Base-by-base conservation (phyloP, 2,888 invertebrate genomes). In the Melinopterus prodromus region DNA sequence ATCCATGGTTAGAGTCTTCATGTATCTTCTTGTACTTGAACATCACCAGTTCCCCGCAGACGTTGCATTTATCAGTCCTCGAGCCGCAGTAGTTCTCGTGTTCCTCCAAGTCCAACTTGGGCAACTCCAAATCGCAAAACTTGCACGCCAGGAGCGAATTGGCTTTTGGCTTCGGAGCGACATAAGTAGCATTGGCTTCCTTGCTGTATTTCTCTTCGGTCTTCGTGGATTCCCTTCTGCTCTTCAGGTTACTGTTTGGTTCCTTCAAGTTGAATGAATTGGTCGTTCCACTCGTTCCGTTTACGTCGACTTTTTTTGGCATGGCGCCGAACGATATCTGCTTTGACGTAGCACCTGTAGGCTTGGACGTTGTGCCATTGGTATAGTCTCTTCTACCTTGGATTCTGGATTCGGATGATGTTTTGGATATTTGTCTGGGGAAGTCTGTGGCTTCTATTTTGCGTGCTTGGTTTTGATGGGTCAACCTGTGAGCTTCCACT, bases 71-170 rank as follows among this genome's bases (percentile, higher is more conserved):
- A 86, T 95, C 92, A 0, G 95, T 95, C 82, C 95, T 91, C 76
- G 92, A 91, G 0, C 95, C 95, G 89, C 95, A 95, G 88, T 94
- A 94, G 78, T 91, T 91, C 86, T 93, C 92, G 88, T 95, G 95
- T 0, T 91, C 90, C 0, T 91, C 91, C 82, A 94, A 87, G 14
- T 92, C 92, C 79, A 90, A 88, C 0, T 93, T 92, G 0, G 92
- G 91, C 53, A 94, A 87, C 83, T 94, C 93, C 81, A 95, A 86
- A 82, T 93, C 93, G 87, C 95, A 95, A 87, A 89, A 94, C 88
- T 91, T 90, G 90, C 95, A 95, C 1, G 91, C 88, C 84, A 92
- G 88, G 83, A 92, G 79, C 4, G 86, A 84, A 26, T 37, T 35
- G 12, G 82, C 71, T 37, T 71, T 78, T 1, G 77, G 26, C 12